Evolutionary conservation across 2,797 vertebrate species (phyloP), one percentile per base, ranked within the genome.

Genomic region (Dermochelys coriacea): DNA sequence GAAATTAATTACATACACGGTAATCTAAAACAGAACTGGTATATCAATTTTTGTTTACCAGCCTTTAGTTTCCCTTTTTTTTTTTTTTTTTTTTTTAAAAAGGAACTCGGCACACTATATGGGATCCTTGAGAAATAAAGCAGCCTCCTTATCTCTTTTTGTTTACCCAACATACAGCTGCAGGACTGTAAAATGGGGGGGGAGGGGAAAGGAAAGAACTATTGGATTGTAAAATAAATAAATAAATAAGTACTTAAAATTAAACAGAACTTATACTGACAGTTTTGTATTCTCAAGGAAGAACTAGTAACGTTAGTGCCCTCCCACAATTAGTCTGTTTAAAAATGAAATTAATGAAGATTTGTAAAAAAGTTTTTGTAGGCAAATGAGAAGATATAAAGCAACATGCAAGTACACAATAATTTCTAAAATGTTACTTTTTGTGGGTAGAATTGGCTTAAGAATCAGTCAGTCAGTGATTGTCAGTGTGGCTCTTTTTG

Each of bases 1-100:
- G 68, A 90, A 97, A 97, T 55, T 95, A 74, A 84, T 94, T 95
- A 90, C 0, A 0, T 68, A 57, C 0, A 1, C 45, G 81, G 0
- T 80, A 80, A 86, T 94, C 54, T 89, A 83, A 93, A 93, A 87
- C 79, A 95, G 91, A 93, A 82, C 79, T 61, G 19, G 34, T 57
- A 27, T 21, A 31, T 84, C 41, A 49, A 29, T 21, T 71, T 89
- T 50, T 78, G 7, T 51, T 84, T 84, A 59, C 15, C 34, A 55
- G 59, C 54, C 55, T 88, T 55, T 61, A 21, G 86, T 34, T 75
- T 41, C 84, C 85, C 47, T 23, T 34, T 16, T 90, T 68, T 80
- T 1, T 64, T 80, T 79, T 74, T 7, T 6, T 41, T 41, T 41
- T 41, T 41, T 41, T 41, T 41, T 41, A 5, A 41, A 41, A 41